These are phyloP conservation scores for Damaliscus lunatus DNA, from an alignment of 2,113 vertebrate genomes.

Conservation along the genomic window DNA sequence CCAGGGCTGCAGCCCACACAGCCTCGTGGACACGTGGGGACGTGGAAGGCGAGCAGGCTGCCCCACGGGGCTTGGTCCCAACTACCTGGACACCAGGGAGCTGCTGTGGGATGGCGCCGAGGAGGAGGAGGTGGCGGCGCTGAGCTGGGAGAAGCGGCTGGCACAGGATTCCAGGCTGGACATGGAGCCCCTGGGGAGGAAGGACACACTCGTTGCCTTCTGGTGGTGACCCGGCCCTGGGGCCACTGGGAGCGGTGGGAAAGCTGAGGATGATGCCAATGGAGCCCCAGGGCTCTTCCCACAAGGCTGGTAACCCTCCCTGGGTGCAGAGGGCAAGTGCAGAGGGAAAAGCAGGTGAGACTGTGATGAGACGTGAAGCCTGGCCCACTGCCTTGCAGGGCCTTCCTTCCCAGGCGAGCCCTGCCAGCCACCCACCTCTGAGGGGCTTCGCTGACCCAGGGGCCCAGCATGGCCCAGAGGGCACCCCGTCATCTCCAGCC, in stretches of 20 bases:
- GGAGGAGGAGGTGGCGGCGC: slow-evolving; percentile 83
- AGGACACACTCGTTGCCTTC: slow-evolving; percentile 18
- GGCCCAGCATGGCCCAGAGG: background rate
- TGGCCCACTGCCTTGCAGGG: background rate
- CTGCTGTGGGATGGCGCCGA: slow-evolving; percentile 87
- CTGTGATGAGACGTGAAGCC: background rate
- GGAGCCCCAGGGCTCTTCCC: slow-evolving; percentile 15
- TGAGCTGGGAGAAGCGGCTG: slow-evolving; percentile 90
- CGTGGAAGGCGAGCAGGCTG: background rate
- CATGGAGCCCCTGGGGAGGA: slow-evolving; percentile 86
- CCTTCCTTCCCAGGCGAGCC: rapidly evolving
- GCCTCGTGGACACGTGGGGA: background rate
- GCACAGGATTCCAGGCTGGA: slow-evolving; percentile 88
- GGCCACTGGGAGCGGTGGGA: background rate
- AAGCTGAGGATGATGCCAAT: background rate
- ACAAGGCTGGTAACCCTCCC: background rate
- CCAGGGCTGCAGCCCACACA: background rate
- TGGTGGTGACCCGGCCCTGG: background rate
- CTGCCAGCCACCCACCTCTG: no score
- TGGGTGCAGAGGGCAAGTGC: background rate
- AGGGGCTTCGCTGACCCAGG: background rate
- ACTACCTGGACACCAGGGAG: slow-evolving; percentile 88
- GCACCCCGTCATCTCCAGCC: background rate
- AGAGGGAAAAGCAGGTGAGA: background rate
- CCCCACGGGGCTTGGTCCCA: background rate